Percentiles rank a stretch among this genome's conserved stretches.
Conservation (phyloP, 2,888 invertebrate species). For the Drosophila monieri region DNA sequence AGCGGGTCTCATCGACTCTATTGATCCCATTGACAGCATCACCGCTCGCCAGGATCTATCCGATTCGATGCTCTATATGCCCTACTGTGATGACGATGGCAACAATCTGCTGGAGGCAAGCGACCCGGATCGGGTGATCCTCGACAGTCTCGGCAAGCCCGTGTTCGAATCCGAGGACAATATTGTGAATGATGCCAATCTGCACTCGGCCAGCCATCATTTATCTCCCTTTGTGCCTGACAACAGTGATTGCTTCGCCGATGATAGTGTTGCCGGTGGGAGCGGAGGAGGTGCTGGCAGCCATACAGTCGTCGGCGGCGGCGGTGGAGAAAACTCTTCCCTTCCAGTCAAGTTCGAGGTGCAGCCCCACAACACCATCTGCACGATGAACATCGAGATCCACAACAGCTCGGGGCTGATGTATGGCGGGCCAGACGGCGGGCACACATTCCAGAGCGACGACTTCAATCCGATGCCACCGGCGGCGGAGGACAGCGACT, state of each 20-base stretch:
- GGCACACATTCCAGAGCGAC: conserved; percentile 75
- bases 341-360: conserved; percentile 50
- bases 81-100: conserved; percentile 54
- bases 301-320: neutral
- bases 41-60: conserved; percentile 48
- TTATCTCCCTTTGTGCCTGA: conserved; percentile 59
- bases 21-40: conserved; percentile 29
- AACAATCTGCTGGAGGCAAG: conserved; percentile 39
- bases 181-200: conserved; percentile 82
- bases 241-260: conserved; percentile 60
- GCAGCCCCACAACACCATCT: conserved; percentile 75
- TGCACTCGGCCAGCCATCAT: conserved; percentile 82
- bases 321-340: conserved; percentile 54
- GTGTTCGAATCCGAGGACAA: conserved; percentile 76
- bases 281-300: neutral
- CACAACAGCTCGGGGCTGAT: conserved; percentile 66
- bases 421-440: conserved; percentile 55
- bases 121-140: conserved; percentile 9
- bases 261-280: conserved; percentile 56
- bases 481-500: conserved; percentile 75
- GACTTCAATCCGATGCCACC: conserved; percentile 72
- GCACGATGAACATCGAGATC: conserved; percentile 82
- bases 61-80: conserved; percentile 53
- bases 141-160: conserved; percentile 53
- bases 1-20: conserved; percentile 47